Evolutionary conservation across 2,113 vertebrate genomes (phyloP).

Genomic region (Arvicanthis niloticus): DNA sequence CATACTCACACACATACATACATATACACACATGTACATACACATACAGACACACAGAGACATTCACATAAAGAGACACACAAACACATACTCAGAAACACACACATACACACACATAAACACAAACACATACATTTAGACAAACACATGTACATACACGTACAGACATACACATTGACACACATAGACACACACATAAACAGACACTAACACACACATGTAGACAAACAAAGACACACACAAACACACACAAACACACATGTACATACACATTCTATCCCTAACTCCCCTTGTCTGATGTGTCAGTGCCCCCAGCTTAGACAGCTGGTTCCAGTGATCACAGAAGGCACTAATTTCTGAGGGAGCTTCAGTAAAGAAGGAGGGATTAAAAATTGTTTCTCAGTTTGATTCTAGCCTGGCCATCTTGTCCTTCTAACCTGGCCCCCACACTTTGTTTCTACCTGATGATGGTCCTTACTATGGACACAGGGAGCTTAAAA

Average conservation of each 20-base stretch:
- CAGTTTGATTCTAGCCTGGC: neutral
- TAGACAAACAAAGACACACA: too few relatives aligned
- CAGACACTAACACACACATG: neutral
- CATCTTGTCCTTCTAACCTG: neutral
- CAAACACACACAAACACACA: neutral
- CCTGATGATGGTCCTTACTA: neutral
- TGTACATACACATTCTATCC: rapidly evolving
- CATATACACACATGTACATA: too few relatives aligned
- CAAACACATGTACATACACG: neutral
- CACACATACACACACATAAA: rapidly evolving
- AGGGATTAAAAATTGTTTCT: neutral
- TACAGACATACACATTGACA: rapidly evolving
- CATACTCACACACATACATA: too few relatives aligned
- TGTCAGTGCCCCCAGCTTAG: neutral
- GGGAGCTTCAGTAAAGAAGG: neutral
- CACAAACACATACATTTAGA: neutral
- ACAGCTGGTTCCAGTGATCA: neutral
- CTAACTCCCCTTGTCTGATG: too few relatives aligned
- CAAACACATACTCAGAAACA: too few relatives aligned
- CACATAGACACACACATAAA: neutral
- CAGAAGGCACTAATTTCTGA: too few relatives aligned
- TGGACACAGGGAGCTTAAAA: too few relatives aligned
- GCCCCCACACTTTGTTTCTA: neutral
- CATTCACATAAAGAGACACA: neutral
- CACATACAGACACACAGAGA: too few relatives aligned